phyloP scores from a whole-genome alignment of 1,140 invertebrate genomes.

The Vanessa tameamea region DNA sequence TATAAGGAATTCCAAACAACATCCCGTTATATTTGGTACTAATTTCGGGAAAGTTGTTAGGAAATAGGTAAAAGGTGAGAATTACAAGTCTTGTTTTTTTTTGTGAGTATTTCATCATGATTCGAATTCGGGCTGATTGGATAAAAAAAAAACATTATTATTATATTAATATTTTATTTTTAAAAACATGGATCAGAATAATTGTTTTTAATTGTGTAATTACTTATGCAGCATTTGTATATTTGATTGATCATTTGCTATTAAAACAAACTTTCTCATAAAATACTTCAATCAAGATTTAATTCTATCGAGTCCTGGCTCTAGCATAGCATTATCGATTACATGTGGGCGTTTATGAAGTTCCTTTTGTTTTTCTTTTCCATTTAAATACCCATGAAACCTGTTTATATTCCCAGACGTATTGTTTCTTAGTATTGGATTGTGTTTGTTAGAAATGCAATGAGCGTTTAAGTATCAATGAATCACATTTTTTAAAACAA shows the following conservation, averaged over 20 bases:
- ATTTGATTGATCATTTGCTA: no score
- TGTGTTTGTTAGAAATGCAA: slow-evolving; percentile 24
- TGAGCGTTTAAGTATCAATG: slow-evolving; percentile 24
- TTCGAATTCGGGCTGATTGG: no score
- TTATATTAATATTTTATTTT: no score
- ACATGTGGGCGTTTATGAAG: slow-evolving; percentile 16
- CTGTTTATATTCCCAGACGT: slow-evolving; percentile 34
- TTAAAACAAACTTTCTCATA: neutral
- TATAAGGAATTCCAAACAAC: slow-evolving; percentile 30
- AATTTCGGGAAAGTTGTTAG: slow-evolving; percentile 7
- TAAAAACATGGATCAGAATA: no score
- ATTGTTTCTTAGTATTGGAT: slow-evolving; percentile 37
- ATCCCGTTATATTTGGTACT: slow-evolving; percentile 27
- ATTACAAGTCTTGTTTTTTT: no score
- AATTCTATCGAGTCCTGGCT: neutral
- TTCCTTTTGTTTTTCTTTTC: slow-evolving; percentile 25
- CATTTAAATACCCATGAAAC: slow-evolving; percentile 30
- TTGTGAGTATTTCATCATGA: no score
- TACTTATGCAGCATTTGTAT: no score
- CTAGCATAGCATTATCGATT: slow-evolving; percentile 9
- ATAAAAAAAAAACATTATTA: no score
- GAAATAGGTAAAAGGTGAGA: neutral
- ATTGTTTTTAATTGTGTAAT: no score
- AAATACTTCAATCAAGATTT: neutral
- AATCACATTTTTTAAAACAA: slow-evolving; percentile 18